phyloP scores from a whole-genome alignment of 2,797 vertebrate genomes.

The Xiphorhynchus erythropygius region DNA sequence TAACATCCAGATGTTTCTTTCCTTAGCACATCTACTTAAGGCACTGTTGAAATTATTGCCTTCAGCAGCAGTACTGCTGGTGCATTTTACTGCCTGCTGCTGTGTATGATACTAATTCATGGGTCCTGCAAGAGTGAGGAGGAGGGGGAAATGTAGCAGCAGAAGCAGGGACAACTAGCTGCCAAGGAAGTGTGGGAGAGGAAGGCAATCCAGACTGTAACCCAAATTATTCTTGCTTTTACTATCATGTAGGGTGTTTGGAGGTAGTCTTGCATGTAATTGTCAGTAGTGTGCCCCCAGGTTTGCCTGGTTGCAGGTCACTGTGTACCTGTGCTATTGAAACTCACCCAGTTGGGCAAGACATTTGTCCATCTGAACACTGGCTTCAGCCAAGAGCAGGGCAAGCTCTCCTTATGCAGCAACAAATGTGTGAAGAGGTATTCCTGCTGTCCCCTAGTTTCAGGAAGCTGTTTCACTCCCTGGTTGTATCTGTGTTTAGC shows the following conservation, averaged over 20 bases:
- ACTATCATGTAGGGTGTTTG: neutral
- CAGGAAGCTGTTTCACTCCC: neutral
- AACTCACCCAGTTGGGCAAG: neutral
- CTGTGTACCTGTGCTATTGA: neutral
- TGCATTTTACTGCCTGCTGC: constrained; percentile 28
- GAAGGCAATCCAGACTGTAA: neutral
- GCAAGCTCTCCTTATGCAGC: neutral
- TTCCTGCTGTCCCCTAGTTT: neutral
- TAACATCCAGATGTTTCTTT: constrained; percentile 57
- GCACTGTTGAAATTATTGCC: neutral
- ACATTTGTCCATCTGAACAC: neutral
- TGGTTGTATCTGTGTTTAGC: neutral
- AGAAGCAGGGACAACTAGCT: neutral
- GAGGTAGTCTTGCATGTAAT: neutral
- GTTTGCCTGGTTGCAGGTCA: constrained; percentile 20
- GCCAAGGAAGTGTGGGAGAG: neutral
- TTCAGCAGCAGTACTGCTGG: constrained; percentile 1
- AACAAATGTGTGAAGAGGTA: neutral
- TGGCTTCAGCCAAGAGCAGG: neutral
- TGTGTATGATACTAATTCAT: constrained; percentile 13
- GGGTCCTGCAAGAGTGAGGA: neutral
- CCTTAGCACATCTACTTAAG: constrained; percentile 43
- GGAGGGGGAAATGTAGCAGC: neutral
- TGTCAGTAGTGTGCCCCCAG: neutral
- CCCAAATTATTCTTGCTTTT: constrained; percentile 21